These are phyloP conservation scores for Bradypodion pumilum DNA, from an alignment of 2,797 vertebrate genomes.

Conservation along the genomic window DNA sequence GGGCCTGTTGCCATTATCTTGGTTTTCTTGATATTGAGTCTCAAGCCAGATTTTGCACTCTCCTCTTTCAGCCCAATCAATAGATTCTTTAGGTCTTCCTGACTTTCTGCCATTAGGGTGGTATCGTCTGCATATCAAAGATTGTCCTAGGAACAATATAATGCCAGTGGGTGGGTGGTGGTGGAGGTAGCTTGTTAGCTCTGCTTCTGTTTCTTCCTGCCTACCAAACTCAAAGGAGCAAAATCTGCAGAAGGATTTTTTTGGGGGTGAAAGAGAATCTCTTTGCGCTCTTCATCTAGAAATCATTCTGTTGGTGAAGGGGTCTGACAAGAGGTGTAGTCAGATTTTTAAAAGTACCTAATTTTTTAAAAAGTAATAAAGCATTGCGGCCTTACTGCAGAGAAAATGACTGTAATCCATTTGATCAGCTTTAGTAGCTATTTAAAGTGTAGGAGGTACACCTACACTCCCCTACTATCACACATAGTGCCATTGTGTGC, in stretches of 20 bases:
- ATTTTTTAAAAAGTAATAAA: neutral
- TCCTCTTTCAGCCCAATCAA: too few relatives aligned
- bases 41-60: too few relatives aligned
- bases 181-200: neutral
- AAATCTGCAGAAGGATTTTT: neutral
- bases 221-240: neutral
- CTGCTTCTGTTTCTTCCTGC: neutral
- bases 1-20: too few relatives aligned
- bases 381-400: neutral
- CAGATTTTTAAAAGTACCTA: neutral
- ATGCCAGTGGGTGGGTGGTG: too few relatives aligned
- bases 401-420: neutral
- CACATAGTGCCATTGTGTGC: neutral
- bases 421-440: neutral
- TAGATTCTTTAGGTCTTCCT: too few relatives aligned
- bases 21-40: too few relatives aligned
- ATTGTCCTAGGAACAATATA: too few relatives aligned
- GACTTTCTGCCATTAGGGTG: too few relatives aligned
- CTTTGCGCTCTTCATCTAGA: neutral
- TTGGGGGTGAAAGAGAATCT: neutral
- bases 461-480: fast-evolving
- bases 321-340: neutral
- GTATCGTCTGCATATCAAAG: too few relatives aligned
- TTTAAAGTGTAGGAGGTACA: neutral
- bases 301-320: neutral